Evolutionary conservation across 2,113 vertebrate species (phyloP), one percentile per base, ranked within the genome.

Genomic region (Petromus typicus): DNA sequence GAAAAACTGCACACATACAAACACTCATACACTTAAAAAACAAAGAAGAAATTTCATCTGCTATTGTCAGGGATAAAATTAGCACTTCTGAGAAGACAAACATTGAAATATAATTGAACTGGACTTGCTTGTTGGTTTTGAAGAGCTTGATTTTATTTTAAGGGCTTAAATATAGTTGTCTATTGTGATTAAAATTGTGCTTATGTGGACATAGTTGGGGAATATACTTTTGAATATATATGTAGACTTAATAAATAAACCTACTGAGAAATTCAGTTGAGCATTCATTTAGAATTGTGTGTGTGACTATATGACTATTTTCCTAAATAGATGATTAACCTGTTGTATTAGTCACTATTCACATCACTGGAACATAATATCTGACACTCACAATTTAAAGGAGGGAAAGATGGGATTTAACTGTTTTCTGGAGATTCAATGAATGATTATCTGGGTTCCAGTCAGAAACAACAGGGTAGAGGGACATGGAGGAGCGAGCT

Each of bases 51-150:
- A 34, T 16, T 80, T 45, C 6, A 18, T 45, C 16, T 20, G 32
- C 56, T 80, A 67, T 86, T 95, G 12, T 86, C n/a, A 69, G 93
- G 73, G 66, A 48, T 69, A 81, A 40, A 93, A 86, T 76, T 64
- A 82, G 40, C 56, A 25, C 13, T 91, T 23, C 37, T 82, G 30
- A 56, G 89, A 89, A 0, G 7, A 84, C 32, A 71, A 90, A 67
- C 56, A 64, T 7, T 89, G 7, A 5, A 37, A 73, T 57, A 43
- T 83, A 12, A 89, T 64, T 89, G 22, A 78, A 73, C 73, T 82
- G 6, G 3, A 78, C 78, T 78, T 86, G 5, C 37, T 78, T 78
- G 30, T 56, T 82, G 27, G 87, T 64, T 95, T 89, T 92, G 13
- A 57, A 67, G 27, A 2, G 34, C 13, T 79, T 95, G 75, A 85